phyloP scores from a whole-genome alignment of 1,140 invertebrate species.

The Lordiphosa collinella region DNA sequence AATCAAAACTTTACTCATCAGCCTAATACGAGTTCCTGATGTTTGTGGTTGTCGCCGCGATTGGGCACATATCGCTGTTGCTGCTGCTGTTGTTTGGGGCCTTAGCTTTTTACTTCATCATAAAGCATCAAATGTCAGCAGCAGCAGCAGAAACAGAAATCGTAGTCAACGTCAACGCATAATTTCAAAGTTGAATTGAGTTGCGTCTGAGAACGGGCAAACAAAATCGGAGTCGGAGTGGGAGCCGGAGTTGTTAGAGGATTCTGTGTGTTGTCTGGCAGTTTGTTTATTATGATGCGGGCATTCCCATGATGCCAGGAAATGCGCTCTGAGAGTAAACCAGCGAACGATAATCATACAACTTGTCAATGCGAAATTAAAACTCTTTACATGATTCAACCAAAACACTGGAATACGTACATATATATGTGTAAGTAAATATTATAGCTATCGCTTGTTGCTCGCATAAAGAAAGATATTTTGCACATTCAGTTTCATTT shows the following conservation, averaged over 20 bases:
- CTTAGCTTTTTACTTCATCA: conserved; percentile 60
- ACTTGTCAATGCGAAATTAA: neutral
- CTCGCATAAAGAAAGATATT: neutral
- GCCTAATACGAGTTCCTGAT: conserved; percentile 17
- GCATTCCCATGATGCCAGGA: conserved; percentile 14
- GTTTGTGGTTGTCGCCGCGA: conserved; percentile 21
- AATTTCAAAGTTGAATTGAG: conserved; percentile 74
- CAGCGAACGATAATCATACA: conserved; percentile 3
- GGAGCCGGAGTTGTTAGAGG: neutral
- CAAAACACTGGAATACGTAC: neutral
- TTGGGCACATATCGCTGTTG: conserved; percentile 34
- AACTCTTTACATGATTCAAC: conserved; percentile 31
- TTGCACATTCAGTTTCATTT: conserved; percentile 18
- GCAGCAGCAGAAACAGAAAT: conserved; percentile 19
- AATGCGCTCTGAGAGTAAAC: conserved; percentile 1
- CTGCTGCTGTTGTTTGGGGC: conserved; percentile 9
- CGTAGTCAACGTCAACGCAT: conserved; percentile 39
- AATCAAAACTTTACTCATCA: conserved; percentile 67
- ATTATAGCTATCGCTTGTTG: neutral
- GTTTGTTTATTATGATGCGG: conserved; percentile 16
- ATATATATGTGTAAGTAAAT: too few species aligned
- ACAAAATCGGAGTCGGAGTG: neutral
- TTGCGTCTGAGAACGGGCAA: conserved; percentile 39
- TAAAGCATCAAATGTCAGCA: conserved; percentile 61
- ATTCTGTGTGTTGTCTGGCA: conserved; percentile 19